Evolutionary conservation across 2,888 invertebrate species (phyloP).

Genomic region (Eupithecia subfuscata): DNA sequence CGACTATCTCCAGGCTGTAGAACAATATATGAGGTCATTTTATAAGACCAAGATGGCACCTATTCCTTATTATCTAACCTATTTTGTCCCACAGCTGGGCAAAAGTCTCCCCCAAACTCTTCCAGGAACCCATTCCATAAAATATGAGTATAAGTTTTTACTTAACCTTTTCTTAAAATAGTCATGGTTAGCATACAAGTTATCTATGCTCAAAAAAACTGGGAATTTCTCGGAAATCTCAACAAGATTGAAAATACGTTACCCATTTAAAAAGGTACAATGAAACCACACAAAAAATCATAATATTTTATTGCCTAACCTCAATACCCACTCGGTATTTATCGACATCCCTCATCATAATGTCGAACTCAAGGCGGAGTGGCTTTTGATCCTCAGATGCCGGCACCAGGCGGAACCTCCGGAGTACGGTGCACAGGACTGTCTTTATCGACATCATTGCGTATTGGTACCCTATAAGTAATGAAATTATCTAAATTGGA

Average conservation of each 20-base stretch:
- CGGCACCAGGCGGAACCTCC: background rate
- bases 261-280: background rate
- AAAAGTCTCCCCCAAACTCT: no score
- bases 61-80: no score
- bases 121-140: no score
- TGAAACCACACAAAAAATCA: background rate
- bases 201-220: no score
- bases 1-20: no score
- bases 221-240: background rate
- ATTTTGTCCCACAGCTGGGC: no score
- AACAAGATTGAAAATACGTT: background rate
- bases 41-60: no score
- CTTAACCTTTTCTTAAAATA: no score
- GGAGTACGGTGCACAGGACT: background rate
- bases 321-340: conserved; percentile 2
- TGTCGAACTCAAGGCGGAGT: background rate
- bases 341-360: conserved; percentile 1
- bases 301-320: background rate
- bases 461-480: background rate
- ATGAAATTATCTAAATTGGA: background rate
- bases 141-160: no score
- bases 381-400: background rate
- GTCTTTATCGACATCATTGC: conserved; percentile 8
- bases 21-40: no score
- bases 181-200: no score